Evolutionary conservation across 2,113 vertebrate species (phyloP), one percentile per base, ranked within the genome.

Genomic region (Etheostoma spectabile): DNA sequence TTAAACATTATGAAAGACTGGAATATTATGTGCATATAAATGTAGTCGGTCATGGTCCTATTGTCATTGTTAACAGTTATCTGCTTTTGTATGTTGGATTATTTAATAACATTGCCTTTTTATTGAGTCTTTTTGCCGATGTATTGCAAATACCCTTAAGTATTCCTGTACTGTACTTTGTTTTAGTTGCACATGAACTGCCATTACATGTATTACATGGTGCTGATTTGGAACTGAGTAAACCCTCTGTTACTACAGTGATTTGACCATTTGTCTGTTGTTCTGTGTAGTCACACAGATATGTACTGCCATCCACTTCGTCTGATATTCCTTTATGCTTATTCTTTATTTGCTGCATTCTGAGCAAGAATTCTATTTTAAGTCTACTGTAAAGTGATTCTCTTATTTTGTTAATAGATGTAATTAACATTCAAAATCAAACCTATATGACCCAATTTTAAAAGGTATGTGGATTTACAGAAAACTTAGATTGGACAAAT

Each of bases 221-320:
- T 98, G 97, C 96, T 98, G 92, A 95, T 95, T 92, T 89, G 82
- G 53, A 93, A 92, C 80, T 88, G 87, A 90, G 86, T 84, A 82
- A 87, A 91, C 88, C 79, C 93, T 93, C 90, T 95, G 91, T 94
- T 95, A 91, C 92, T 93, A 94, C 94, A 93, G 91, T 89, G 93
- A 92, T 94, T 93, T 94, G 89, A 89, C 92, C 88, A 93, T 89
- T 67, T 95, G 38, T 80, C 27, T 91, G 69, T n/a, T n/a, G n/a
- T 62, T 71, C 83, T 83, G 89, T 73, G 56, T 30, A 33, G 62
- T 71, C 27, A 27, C 27, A 27, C 27, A 27, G 2, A 27, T n/a
- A n/a, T 77, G 48, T 89, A 91, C 80, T 94, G 86, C n/a, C n/a
- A n/a, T n/a, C n/a, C n/a, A n/a, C 61, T 68, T 45, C 93, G 93